A percentile compares a stretch with the other conserved stretches of the same genome.
phyloP scores from a whole-genome alignment of 1,140 invertebrate species.

The Pentalonia nigronervosa region DNA sequence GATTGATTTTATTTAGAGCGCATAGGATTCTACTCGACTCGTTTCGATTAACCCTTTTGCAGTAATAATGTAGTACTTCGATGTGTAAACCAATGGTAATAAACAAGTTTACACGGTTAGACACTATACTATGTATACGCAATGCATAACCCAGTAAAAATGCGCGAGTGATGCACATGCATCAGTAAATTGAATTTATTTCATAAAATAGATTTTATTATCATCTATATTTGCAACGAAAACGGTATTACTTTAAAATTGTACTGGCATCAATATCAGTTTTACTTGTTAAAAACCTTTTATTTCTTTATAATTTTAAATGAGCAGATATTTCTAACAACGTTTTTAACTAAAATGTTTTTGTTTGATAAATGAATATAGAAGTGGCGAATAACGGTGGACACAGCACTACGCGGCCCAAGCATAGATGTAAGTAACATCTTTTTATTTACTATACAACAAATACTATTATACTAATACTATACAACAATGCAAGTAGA shows the following conservation, averaged over 20 bases:
- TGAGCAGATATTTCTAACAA: background rate
- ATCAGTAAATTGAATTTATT: slow-evolving; percentile 24
- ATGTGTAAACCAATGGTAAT: background rate
- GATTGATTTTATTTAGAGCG: background rate
- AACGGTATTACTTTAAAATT: background rate
- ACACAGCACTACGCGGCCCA: slow-evolving; percentile 32
- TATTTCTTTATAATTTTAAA: background rate
- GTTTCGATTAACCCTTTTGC: background rate
- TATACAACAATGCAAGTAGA: background rate
- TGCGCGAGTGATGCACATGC: background rate
- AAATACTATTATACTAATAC: background rate
- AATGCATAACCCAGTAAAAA: background rate
- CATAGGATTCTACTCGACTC: background rate
- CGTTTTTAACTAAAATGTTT: slow-evolving; percentile 21
- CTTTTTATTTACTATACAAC: background rate
- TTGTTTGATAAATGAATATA: background rate
- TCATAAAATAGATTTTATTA: slow-evolving; percentile 15
- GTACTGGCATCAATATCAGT: background rate
- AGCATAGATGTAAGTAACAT: slow-evolving; percentile 45
- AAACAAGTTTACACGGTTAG: background rate
- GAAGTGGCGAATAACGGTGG: slow-evolving; percentile 37
- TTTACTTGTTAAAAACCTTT: too few relatives aligned
- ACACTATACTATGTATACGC: background rate
- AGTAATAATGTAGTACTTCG: background rate
- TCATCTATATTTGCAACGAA: background rate